A percentile compares a stretch with the other conserved stretches of the same genome.
Evolutionary conservation across 2,797 vertebrate species (phyloP).

Genomic region (Danionella dracula): DNA sequence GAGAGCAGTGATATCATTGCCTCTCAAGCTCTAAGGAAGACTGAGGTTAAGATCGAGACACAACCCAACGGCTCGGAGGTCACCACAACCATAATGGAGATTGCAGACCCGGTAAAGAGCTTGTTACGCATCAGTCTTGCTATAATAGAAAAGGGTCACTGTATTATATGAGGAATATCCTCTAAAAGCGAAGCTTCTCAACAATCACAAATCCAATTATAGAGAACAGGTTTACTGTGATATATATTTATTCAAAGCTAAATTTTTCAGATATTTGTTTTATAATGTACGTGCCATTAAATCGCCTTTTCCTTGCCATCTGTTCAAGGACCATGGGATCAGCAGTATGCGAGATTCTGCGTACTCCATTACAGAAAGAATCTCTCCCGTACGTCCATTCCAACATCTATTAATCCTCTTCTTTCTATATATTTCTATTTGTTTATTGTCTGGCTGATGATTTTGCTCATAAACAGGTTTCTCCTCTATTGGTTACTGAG

Average conservation of each 20-base stretch:
- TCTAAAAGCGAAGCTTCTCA: too few species aligned
- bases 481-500: constrained; percentile 75
- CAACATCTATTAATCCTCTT: neutral
- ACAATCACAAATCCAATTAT: too few species aligned
- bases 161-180: neutral
- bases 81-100: constrained; percentile 70
- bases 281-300: too few species aligned
- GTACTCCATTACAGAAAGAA: constrained; percentile 64
- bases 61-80: constrained; percentile 76
- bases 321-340: constrained; percentile 66
- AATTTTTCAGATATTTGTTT: too few species aligned
- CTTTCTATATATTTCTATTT: neutral
- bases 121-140: neutral
- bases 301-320: neutral
- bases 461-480: constrained; percentile 62
- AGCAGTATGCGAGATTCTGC: constrained; percentile 60
- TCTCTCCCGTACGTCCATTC: constrained; percentile 62
- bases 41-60: constrained; percentile 72
- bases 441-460: constrained; percentile 58
- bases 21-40: constrained; percentile 69
- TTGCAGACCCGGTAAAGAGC: constrained; percentile 73
- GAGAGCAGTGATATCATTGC: constrained; percentile 53
- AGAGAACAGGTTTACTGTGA: too few species aligned
- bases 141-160: constrained; percentile 1
- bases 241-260: too few species aligned